Evolutionary conservation across 1,140 invertebrate genomes (phyloP).

Genomic region (Pseudomyrmex pallidus): DNA sequence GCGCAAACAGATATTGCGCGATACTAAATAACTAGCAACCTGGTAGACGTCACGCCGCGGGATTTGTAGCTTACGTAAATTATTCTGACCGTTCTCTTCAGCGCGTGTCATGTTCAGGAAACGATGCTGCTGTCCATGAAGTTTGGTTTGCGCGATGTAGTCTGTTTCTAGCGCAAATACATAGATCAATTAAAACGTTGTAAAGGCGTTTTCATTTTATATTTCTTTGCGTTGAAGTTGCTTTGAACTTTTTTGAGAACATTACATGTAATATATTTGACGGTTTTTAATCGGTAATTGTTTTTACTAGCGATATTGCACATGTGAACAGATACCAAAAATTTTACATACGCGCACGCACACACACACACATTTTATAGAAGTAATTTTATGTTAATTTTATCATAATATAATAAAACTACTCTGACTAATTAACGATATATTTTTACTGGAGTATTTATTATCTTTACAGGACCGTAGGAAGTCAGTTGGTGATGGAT

Average conservation of each 20-base stretch:
- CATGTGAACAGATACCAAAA: neutral
- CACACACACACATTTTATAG: neutral
- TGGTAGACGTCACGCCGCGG: constrained; percentile 54
- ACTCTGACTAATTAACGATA: neutral
- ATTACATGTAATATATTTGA: neutral
- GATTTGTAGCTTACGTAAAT: constrained; percentile 70
- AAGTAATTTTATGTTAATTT: neutral
- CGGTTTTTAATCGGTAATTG: neutral
- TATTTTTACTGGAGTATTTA: constrained; percentile 17
- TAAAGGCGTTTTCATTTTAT: neutral
- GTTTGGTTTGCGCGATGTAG: constrained; percentile 4
- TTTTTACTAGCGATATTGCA: neutral
- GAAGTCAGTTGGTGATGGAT: constrained; percentile 94
- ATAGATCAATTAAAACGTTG: constrained; percentile 3
- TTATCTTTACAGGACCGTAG: constrained; percentile 88
- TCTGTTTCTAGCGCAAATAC: neutral
- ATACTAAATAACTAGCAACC: constrained; percentile 65
- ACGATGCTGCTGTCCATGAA: neutral
- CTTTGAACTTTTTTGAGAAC: neutral
- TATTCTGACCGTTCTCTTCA: constrained; percentile 33
- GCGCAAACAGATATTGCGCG: constrained; percentile 53
- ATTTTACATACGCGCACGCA: too few species aligned
- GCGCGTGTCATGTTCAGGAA: constrained; percentile 17
- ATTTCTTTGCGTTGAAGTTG: neutral
- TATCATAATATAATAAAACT: neutral